phyloP scores from a whole-genome alignment of 2,888 invertebrate genomes.

The Busseola fusca region DNA sequence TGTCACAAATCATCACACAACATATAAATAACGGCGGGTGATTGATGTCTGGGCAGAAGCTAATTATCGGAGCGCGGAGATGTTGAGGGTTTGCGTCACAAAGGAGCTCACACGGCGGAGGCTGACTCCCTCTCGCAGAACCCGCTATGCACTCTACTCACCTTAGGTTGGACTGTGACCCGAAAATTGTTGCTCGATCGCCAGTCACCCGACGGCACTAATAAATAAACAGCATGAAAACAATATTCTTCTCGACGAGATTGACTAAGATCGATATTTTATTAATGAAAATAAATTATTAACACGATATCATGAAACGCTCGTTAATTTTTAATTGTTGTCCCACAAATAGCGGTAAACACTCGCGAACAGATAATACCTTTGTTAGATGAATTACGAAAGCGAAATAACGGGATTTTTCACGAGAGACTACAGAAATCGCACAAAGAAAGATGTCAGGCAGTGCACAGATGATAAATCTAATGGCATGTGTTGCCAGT shows the following conservation, averaged over 20 bases:
- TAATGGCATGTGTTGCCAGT: conserved; percentile 52
- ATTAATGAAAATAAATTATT: conserved; percentile 77
- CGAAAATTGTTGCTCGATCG: conserved; percentile 81
- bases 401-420: conserved; percentile 87
- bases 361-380: conserved; percentile 80
- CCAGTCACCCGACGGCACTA: conserved; percentile 78
- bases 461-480: conserved; percentile 69
- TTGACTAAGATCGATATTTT: conserved; percentile 84
- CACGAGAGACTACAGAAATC: conserved; percentile 80
- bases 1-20: conserved; percentile 63
- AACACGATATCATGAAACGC: conserved; percentile 74
- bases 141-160: conserved; percentile 68
- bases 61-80: conserved; percentile 60
- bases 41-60: conserved; percentile 62
- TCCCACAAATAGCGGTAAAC: conserved; percentile 73
- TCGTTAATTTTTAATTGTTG: conserved; percentile 71
- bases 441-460: conserved; percentile 85
- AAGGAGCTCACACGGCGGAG: conserved; percentile 59
- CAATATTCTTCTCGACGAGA: conserved; percentile 76
- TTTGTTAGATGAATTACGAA: conserved; percentile 86
- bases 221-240: conserved; percentile 85
- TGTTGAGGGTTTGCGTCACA: conserved; percentile 69
- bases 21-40: conserved; percentile 66
- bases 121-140: conserved; percentile 58
- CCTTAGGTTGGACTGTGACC: conserved; percentile 84